Percentiles rank a stretch among this genome's conserved stretches.
Conservation (phyloP, 2,888 invertebrate species). For the Aradus depressus region DNA sequence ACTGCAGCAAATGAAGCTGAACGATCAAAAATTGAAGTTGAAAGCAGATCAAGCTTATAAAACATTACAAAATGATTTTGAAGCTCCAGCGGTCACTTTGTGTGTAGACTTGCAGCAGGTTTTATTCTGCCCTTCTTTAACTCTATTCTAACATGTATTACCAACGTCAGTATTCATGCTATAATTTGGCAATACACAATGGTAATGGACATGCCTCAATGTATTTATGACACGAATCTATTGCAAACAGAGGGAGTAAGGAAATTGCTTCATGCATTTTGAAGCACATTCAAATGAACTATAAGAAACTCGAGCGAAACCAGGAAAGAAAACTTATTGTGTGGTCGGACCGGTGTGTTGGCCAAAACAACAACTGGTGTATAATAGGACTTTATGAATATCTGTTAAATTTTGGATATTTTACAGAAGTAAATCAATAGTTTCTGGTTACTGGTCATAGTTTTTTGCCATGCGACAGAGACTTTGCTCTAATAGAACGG, state of each 20-base stretch:
- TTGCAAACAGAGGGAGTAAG: slow-evolving; percentile 19
- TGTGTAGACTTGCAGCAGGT: slow-evolving; percentile 21
- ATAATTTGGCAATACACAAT: slow-evolving; percentile 22
- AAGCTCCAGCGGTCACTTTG: too few species aligned
- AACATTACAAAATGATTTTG: too few species aligned
- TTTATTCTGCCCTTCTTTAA: slow-evolving; percentile 17
- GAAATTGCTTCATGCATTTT: slow-evolving; percentile 24
- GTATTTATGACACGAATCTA: slow-evolving; percentile 23
- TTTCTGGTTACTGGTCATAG: slow-evolving; percentile 29
- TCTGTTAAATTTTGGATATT: too few species aligned
- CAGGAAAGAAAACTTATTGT: slow-evolving; percentile 26
- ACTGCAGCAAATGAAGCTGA: slow-evolving; percentile 1
- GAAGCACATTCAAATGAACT: slow-evolving; percentile 15
- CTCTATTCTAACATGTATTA: slow-evolving; percentile 21
- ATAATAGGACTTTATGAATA: slow-evolving; percentile 24
- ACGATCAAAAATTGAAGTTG: slow-evolving; percentile 8
- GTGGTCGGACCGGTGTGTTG: slow-evolving; percentile 30
- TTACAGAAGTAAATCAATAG: slow-evolving; percentile 28
- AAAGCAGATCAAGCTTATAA: slow-evolving; percentile 14
- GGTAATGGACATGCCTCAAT: slow-evolving; percentile 18
- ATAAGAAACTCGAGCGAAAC: slow-evolving; percentile 18
- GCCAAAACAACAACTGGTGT: slow-evolving; percentile 30
- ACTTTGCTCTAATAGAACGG: slow-evolving; percentile 28
- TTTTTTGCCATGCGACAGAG: slow-evolving; percentile 29
- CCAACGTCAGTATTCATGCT: slow-evolving; percentile 20